phyloP scores from a whole-genome alignment of 2,797 vertebrate species.

The Octomys mimax region DNA sequence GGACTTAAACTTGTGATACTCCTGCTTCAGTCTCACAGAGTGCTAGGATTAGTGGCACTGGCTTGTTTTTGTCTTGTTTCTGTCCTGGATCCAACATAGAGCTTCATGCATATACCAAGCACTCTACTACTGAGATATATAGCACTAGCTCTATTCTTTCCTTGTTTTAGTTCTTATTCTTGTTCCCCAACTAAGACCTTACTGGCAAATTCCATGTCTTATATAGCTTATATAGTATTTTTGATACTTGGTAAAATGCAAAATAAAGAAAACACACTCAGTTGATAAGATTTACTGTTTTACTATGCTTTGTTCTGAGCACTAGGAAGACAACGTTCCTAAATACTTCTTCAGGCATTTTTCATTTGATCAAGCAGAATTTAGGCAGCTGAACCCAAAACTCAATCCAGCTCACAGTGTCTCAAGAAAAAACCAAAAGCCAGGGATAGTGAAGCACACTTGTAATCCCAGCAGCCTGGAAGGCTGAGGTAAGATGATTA shows the following conservation, averaged over 20 bases:
- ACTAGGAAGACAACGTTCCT: background rate
- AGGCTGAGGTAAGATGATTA: too few species aligned
- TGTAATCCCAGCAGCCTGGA: too few species aligned
- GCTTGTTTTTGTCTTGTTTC: background rate
- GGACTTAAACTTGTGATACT: background rate
- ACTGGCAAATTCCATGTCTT: background rate
- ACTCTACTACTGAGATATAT: background rate
- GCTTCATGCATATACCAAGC: background rate
- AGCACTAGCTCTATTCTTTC: background rate
- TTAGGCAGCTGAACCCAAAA: slow-evolving; percentile 16
- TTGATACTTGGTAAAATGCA: background rate
- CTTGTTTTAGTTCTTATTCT: slow-evolving; percentile 48
- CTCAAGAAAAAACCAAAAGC: slow-evolving; percentile 38
- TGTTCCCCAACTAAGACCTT: slow-evolving; percentile 24
- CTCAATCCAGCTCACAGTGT: slow-evolving; percentile 37
- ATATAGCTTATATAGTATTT: slow-evolving; percentile 13
- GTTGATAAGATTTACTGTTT: slow-evolving; percentile 50
- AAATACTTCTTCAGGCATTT: background rate
- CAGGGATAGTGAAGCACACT: background rate
- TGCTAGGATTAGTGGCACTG: background rate
- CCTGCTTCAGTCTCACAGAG: background rate
- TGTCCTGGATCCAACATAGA: background rate
- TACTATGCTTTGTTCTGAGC: slow-evolving; percentile 32
- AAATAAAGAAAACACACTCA: slow-evolving; percentile 26
- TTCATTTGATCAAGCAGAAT: slow-evolving; percentile 28